A percentile compares a stretch with the other conserved stretches of the same genome.
Conservation (phyloP, 2,888 invertebrate species). For the Lapara coniferarum region DNA sequence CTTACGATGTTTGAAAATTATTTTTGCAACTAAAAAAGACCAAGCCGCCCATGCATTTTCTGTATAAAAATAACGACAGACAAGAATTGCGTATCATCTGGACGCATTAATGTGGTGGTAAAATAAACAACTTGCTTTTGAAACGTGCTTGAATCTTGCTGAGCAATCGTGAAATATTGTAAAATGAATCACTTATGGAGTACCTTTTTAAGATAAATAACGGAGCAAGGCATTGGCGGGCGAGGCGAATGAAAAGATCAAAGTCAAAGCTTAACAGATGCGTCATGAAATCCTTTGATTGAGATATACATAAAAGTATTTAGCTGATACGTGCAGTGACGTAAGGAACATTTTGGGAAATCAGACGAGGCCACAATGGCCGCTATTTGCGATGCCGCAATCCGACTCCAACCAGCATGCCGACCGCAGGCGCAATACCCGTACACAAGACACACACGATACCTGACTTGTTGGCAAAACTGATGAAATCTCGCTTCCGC, state of each 20-base stretch:
- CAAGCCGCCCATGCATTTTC: slow-evolving; percentile 18
- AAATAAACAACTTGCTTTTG: slow-evolving; percentile 17
- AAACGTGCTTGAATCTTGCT: slow-evolving; percentile 12
- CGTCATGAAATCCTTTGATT: slow-evolving; percentile 20
- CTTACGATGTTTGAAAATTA: slow-evolving; percentile 3
- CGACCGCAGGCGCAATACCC: slow-evolving; percentile 16
- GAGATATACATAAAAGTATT: slow-evolving; percentile 16
- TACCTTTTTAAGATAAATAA: slow-evolving; percentile 17
- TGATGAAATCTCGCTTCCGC: slow-evolving; percentile 23
- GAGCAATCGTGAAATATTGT: slow-evolving; percentile 9
- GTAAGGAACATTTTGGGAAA: slow-evolving; percentile 14
- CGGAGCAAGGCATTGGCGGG: not conserved
- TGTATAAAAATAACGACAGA: slow-evolving; percentile 21
- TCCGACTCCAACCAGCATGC: slow-evolving; percentile 11
- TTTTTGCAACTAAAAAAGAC: slow-evolving; percentile 18
- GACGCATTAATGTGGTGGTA: slow-evolving; percentile 14
- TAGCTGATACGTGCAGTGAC: slow-evolving; percentile 5
- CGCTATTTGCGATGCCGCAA: slow-evolving; percentile 13
- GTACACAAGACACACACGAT: slow-evolving; percentile 9
- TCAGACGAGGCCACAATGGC: slow-evolving; percentile 8
- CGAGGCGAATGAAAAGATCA: slow-evolving; percentile 14
- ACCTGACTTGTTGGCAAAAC: slow-evolving; percentile 18
- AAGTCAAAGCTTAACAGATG: slow-evolving; percentile 4
- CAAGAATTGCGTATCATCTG: slow-evolving; percentile 23
- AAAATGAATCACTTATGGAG: slow-evolving; percentile 16